Conservation (phyloP, 2,113 vertebrate species). For the Caretta caretta region DNA sequence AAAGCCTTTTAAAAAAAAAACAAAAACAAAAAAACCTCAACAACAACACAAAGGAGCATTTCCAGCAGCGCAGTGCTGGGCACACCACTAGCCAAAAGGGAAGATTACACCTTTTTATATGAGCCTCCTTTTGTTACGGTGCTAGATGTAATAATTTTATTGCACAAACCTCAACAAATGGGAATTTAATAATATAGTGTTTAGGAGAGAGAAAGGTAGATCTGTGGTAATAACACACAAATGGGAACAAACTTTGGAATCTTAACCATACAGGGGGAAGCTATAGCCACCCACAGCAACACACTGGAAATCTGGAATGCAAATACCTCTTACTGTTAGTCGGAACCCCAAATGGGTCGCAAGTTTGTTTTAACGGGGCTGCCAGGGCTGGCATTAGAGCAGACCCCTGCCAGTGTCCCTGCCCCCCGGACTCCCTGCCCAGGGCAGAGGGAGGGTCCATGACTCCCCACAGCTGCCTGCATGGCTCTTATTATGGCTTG, state of each 20-base stretch:
- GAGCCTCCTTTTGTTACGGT: not conserved
- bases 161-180: not conserved
- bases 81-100: not conserved
- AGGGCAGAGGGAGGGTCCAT: no score
- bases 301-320: not conserved
- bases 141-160: not conserved
- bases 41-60: conserved; percentile 16
- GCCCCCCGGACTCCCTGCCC: no score
- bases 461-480: no score
- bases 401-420: no score
- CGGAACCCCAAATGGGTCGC: no score
- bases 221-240: not conserved
- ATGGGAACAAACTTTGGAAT: not conserved
- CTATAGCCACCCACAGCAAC: no score
- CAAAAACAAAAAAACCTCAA: no score
- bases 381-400: no score
- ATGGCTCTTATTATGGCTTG: no score
- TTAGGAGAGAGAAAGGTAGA: not conserved
- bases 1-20: not conserved
- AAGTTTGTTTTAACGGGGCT: no score
- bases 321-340: not conserved
- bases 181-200: not conserved
- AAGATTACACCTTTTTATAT: not conserved
- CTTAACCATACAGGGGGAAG: not conserved
- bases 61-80: not conserved